A percentile compares a stretch with the other conserved stretches of the same genome.
Evolutionary conservation across 2,797 vertebrate genomes (phyloP).

Genomic region (Gallinago nigripennis): DNA sequence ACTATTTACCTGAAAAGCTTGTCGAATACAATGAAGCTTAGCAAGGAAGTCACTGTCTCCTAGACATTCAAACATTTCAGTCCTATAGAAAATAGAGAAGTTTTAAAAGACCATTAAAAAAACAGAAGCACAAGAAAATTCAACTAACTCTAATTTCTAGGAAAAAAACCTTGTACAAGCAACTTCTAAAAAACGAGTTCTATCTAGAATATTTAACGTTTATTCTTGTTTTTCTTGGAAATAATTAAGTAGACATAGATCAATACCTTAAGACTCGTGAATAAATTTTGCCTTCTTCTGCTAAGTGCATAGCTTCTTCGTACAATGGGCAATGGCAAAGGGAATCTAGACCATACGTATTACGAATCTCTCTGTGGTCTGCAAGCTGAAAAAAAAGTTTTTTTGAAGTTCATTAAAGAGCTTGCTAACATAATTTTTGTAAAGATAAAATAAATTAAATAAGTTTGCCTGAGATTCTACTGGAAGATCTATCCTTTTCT

Average conservation of each 20-base stretch:
- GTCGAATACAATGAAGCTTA: conserved; percentile 94
- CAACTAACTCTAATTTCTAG: background rate
- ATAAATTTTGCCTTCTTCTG: conserved; percentile 92
- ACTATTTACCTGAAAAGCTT: conserved; percentile 90
- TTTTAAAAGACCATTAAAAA: background rate
- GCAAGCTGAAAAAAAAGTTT: conserved; percentile 58
- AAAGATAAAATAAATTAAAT: background rate
- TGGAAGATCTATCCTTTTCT: background rate
- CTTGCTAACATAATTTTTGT: background rate
- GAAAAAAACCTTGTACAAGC: background rate
- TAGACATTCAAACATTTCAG: conserved; percentile 91
- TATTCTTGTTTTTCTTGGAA: background rate
- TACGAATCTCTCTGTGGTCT: conserved; percentile 84
- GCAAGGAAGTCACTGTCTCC: conserved; percentile 95
- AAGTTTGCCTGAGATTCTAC: background rate
- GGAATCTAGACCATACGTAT: conserved; percentile 70
- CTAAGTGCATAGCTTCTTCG: conserved; percentile 92
- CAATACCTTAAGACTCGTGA: conserved; percentile 90
- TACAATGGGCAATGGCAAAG: conserved; percentile 88
- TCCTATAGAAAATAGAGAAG: conserved; percentile 75
- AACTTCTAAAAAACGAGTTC: background rate
- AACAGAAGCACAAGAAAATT: background rate
- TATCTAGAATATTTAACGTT: background rate
- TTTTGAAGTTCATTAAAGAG: background rate
- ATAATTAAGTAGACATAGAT: background rate